Evolutionary conservation across 2,888 invertebrate species (phyloP), one percentile per base, ranked within the genome.

Genomic region (Cancer borealis): DNA sequence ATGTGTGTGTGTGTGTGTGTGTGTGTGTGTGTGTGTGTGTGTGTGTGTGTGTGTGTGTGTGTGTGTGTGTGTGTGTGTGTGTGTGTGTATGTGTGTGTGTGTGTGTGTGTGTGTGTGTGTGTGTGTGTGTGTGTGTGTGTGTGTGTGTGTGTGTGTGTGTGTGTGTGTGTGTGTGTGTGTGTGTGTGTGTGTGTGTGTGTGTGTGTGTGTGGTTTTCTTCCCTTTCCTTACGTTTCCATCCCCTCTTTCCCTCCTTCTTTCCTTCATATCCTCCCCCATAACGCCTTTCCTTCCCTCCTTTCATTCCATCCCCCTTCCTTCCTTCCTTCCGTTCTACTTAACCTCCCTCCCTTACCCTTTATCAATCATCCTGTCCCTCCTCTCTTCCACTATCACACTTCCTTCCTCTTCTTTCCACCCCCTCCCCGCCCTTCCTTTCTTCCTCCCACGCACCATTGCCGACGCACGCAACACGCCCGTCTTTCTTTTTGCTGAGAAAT

Each of bases 1-100:
- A 0, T 12, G 54, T 54, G 60, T 60, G 60, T 60, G 60, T 60
- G 60, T 60, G 60, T 60, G 60, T 60, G 60, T 60, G 60, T 60
- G 60, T 60, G 60, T 60, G 60, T 60, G 60, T 60, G 60, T 60
- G 60, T 60, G 60, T 60, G 60, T 60, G 60, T 60, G 60, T 60
- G 60, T 60, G 60, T 60, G 60, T 60, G 60, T 60, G 49, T 49
- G 49, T 49, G 49, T 49, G 49, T 49, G 49, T 49, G 49, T 49
- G 49, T 49, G 49, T 49, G 49, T 49, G 49, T 49, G 49, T 49
- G 49, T 49, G 12, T 49, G 49, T 49, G 49, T 49, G 49, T 49
- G 12, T 49, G 49, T 49, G 49, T 12, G 21, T 21, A 14, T 26
- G 8, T 26, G 5, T n/a, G n/a, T n/a, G n/a, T n/a, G n/a, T n/a